Base-by-base conservation (phyloP, 2,113 vertebrate genomes). In the Bettongia penicillata region DNA sequence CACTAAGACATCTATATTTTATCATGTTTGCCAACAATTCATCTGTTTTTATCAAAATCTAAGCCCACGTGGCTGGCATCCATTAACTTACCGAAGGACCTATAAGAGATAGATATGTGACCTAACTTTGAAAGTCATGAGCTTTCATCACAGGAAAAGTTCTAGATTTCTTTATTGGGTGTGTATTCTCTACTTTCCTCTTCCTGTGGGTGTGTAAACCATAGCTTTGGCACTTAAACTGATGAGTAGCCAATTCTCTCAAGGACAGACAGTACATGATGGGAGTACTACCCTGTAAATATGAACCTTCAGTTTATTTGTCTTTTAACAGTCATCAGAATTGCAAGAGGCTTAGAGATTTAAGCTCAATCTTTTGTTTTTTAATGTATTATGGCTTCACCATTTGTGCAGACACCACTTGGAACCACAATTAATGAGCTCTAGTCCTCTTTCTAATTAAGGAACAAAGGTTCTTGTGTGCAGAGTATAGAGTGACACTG, bases 381-480 rank as follows among this genome's bases (percentile, higher is more conserved):
- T 97, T 95, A 96, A 93, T 91, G 53, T 90, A 96, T 96, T 97
- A 98, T 47, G 96, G 96, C 95, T 94, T 97, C 97, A 90, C 91
- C 97, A 92, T 98, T 98, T 68, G 47, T 97, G 97, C 96, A 98
- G 98, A 98, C 97, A 98, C 96, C 97, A 94, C 95, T 98, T 96
- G 97, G 98, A 98, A 98, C 97, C 96, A 97, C 98, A 98, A 98
- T 98, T 98, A 98, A 98, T 97, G 98, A 98, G 97, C 97, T 98
- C 98, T 94, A 96, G 98, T 97, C 97, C 97, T 97, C 98, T 98
- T 97, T 97, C 98, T 98, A 98, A 98, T 98, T 98, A 98, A 98
- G 97, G 98, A 98, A 98, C 98, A 98, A 98, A 98, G 98, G 98
- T 98, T 97, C 97, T 96, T 95, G 57, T 97, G 96, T 96, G 96